Conservation (phyloP, 1,140 invertebrate species). For the Drosophila grimshawi region DNA sequence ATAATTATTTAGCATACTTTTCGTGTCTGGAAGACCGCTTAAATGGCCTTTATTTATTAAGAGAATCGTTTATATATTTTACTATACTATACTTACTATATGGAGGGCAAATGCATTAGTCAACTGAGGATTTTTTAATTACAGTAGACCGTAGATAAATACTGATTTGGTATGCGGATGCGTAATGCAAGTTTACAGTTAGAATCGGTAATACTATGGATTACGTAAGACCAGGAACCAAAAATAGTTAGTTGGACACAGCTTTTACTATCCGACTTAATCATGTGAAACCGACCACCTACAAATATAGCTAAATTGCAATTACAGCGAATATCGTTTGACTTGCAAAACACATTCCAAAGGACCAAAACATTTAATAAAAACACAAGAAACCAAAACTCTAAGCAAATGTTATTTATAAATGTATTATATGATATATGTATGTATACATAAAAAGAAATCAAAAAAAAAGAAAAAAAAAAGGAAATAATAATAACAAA, state of each 20-base stretch:
- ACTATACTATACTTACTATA: not conserved
- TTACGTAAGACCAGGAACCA: slow-evolving; percentile 28
- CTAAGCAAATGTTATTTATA: slow-evolving; percentile 46
- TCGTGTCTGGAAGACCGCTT: slow-evolving; percentile 7
- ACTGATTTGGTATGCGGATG: not conserved
- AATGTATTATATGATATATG: slow-evolving; percentile 31
- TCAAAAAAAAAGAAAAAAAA: too few species aligned
- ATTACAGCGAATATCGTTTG: slow-evolving; percentile 46
- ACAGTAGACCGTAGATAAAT: not conserved
- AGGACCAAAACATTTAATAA: slow-evolving; percentile 59
- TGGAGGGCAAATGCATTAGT: too few species aligned
- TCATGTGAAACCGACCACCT: slow-evolving; percentile 48
- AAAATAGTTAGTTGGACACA: slow-evolving; percentile 4
- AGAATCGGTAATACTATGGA: slow-evolving; percentile 18
- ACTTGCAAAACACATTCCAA: slow-evolving; percentile 73
- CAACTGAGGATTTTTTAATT: not conserved
- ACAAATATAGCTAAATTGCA: slow-evolving; percentile 29
- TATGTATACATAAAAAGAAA: too few species aligned
- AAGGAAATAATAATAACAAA: not conserved
- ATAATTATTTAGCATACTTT: slow-evolving; percentile 5
- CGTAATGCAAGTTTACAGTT: slow-evolving; percentile 1
- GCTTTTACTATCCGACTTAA: slow-evolving; percentile 24
- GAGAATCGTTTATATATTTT: slow-evolving; percentile 11
- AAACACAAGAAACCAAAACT: slow-evolving; percentile 10
- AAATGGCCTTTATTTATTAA: slow-evolving; percentile 14